Conservation (phyloP, 1,140 invertebrate species). For the Pogonomyrmex californicus region DNA sequence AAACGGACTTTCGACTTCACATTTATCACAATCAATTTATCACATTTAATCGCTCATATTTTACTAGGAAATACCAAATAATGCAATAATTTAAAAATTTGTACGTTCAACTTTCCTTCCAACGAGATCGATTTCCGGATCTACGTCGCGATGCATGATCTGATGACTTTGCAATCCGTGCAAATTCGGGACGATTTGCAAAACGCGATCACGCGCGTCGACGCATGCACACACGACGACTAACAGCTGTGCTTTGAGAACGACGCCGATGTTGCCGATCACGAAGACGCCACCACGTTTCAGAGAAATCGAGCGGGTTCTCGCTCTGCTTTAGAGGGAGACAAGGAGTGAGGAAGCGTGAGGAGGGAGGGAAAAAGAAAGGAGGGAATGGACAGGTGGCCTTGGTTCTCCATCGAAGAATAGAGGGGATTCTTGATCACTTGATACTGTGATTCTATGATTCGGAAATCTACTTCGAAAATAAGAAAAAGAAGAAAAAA, state of each 20-base stretch:
- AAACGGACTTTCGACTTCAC: background rate
- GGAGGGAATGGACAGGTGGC: background rate
- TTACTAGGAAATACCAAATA: background rate
- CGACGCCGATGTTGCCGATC: conserved; percentile 33
- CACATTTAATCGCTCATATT: conserved; percentile 9
- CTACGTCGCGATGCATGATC: conserved; percentile 13
- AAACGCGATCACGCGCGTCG: conserved; percentile 65
- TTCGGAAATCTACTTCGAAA: background rate
- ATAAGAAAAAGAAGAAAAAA: background rate
- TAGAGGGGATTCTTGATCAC: background rate
- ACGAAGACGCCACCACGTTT: conserved; percentile 55
- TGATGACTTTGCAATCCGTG: background rate
- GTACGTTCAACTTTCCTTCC: background rate
- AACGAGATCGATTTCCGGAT: conserved; percentile 25
- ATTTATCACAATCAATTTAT: conserved; percentile 4
- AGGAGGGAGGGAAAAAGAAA: background rate
- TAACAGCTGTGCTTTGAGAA: conserved; percentile 66
- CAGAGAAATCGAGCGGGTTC: conserved; percentile 62
- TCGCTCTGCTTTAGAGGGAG: conserved; percentile 14
- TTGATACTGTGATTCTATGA: background rate
- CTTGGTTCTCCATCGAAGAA: conserved; percentile 30
- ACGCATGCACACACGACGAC: conserved; percentile 63
- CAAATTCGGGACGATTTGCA: background rate
- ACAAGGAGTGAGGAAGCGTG: background rate
- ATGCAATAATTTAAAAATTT: background rate